phyloP scores from a whole-genome alignment of 2,797 vertebrate genomes.

The Steatocranus sp. region DNA sequence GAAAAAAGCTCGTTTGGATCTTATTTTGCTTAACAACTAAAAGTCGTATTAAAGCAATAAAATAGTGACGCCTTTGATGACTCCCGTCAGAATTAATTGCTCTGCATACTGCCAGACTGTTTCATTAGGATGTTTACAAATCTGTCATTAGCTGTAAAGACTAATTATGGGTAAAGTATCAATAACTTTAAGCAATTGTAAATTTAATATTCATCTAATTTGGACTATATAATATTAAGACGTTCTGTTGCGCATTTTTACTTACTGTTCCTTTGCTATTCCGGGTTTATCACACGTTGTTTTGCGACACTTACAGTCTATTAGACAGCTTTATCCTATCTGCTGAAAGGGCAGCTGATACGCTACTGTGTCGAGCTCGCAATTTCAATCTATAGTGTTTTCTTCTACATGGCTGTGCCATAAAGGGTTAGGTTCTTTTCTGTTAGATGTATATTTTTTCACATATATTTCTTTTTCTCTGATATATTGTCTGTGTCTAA shows the following conservation, averaged over 20 bases:
- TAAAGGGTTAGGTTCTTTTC: background rate
- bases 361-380: background rate
- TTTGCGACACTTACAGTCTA: background rate
- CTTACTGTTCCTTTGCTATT: background rate
- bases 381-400: background rate
- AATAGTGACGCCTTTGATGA: background rate
- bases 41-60: background rate
- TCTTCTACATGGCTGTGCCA: background rate
- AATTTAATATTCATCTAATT: background rate
- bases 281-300: background rate
- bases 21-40: background rate
- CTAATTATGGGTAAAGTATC: background rate
- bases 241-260: background rate
- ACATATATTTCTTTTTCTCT: background rate
- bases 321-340: background rate
- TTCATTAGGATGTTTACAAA: background rate
- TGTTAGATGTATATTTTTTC: background rate
- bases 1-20: background rate
- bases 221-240: background rate
- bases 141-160: background rate
- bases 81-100: background rate
- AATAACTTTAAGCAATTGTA: background rate
- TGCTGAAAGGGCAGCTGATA: background rate
- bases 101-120: background rate
- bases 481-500: background rate